These are phyloP conservation scores for Diadema setosum DNA, from an alignment of 35 echinoderm and acorn worm species.

Conservation along the genomic window DNA sequence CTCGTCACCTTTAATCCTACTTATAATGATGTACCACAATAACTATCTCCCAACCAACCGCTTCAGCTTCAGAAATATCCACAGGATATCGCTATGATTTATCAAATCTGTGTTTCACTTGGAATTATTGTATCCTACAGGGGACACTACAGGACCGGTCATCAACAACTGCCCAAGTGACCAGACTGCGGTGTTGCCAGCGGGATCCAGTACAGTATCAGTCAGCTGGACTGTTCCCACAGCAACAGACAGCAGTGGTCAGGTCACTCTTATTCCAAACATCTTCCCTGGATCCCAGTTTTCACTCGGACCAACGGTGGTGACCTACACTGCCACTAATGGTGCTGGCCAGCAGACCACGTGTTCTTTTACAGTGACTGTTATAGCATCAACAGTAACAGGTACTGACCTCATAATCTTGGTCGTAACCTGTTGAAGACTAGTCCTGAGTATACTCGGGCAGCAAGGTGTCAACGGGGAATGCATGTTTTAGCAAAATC, in stretches of 20 bases:
- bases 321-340: constrained; percentile 42
- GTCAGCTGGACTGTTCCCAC: constrained; percentile 43
- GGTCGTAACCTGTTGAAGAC: neutral
- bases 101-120: too few species aligned
- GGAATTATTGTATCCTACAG: too few species aligned
- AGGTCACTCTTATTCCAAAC: neutral
- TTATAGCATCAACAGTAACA: neutral
- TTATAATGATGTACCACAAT: too few species aligned
- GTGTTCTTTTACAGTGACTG: constrained; percentile 19
- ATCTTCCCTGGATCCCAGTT: neutral
- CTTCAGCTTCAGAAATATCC: too few species aligned
- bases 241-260: constrained; percentile 20
- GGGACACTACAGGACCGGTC: neutral
- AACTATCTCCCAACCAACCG: too few species aligned
- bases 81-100: too few species aligned
- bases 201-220: neutral
- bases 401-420: neutral
- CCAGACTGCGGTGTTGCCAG: neutral
- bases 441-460: neutral
- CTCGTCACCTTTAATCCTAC: too few species aligned
- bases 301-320: neutral
- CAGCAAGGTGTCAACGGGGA: neutral
- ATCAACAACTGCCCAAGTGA: neutral
- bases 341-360: neutral
- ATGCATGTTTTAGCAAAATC: neutral